Percentiles rank a stretch among this genome's conserved stretches.
phyloP scores from a whole-genome alignment of 2,113 vertebrate genomes.

The Orthochromis indermauri region DNA sequence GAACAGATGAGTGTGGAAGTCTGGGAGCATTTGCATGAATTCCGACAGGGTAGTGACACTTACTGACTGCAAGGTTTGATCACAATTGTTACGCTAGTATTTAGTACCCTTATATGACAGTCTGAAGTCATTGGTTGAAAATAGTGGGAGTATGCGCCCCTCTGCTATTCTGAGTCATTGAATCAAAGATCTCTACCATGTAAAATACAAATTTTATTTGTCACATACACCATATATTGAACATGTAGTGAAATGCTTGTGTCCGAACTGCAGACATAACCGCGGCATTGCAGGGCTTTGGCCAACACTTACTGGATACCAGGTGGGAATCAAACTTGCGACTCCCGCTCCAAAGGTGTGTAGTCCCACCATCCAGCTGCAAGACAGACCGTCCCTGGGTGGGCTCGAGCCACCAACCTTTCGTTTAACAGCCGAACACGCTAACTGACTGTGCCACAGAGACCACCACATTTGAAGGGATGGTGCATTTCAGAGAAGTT shows the following conservation, averaged over 20 bases:
- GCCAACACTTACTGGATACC: not conserved
- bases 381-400: constrained; percentile 43
- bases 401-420: constrained; percentile 64
- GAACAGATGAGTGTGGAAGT: not conserved
- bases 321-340: accelerated
- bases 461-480: no score
- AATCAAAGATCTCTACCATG: not conserved
- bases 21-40: not conserved
- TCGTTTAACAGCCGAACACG: constrained; percentile 63
- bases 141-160: not conserved
- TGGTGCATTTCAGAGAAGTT: no score
- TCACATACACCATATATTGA: not conserved
- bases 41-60: not conserved
- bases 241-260: not conserved
- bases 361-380: not conserved
- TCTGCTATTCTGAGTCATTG: not conserved
- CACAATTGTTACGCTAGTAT: not conserved
- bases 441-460: constrained; percentile 57
- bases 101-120: not conserved
- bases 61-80: not conserved
- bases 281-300: accelerated
- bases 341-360: not conserved
- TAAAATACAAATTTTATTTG: not conserved
- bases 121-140: not conserved
- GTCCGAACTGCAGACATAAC: not conserved